Base-by-base conservation (phyloP, 2,888 invertebrate species). In the Orchesella flavescens region DNA sequence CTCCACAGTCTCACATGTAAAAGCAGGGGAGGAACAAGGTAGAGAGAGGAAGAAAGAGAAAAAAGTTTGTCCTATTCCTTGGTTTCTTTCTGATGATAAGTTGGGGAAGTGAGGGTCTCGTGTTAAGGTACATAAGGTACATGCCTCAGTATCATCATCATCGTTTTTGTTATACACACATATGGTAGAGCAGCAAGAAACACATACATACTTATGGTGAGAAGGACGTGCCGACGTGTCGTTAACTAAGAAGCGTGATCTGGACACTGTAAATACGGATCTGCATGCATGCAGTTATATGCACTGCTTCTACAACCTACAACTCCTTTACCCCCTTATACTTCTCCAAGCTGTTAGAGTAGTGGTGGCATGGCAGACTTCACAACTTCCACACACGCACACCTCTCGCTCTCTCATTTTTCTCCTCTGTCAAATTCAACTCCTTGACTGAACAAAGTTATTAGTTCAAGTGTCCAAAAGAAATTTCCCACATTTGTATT, bases 231-330 rank as follows among this genome's bases (percentile, higher is more conserved):
- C 73, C 80, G 80, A 80, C 80, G 80, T 80, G 80, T 74, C 80
- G 73, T 80, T 80, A 73, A 80, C 80, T 80, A 80, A 80, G 80
- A 66, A 80, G 73, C 80, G 80, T 80, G 80, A 80, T 80, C 65
- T 80, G 80, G 80, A 80, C 80, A 80, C 73, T 80, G 80, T 80
- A 80, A 80, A 80, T 80, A 80, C 73, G 80, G 80, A 80, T 80
- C 80, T 80, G 80, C 65, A 80, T 80, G 61, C 71, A 78, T 69
- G 69, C 69, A 78, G 49, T 49, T 49, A 49, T 12, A 49, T 79
- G 72, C 63, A 79, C 79, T 79, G 59, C 57, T 10, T 3, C 1
- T 10, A 19, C 19, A 13, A 17, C n/a, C 10, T 2, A 57, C 19
- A n/a, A 57, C 34, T 34, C 34, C 34, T 34, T 34, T 34, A 34